phyloP scores from a whole-genome alignment of 2,797 vertebrate genomes.

The Anas flavirostris region DNA sequence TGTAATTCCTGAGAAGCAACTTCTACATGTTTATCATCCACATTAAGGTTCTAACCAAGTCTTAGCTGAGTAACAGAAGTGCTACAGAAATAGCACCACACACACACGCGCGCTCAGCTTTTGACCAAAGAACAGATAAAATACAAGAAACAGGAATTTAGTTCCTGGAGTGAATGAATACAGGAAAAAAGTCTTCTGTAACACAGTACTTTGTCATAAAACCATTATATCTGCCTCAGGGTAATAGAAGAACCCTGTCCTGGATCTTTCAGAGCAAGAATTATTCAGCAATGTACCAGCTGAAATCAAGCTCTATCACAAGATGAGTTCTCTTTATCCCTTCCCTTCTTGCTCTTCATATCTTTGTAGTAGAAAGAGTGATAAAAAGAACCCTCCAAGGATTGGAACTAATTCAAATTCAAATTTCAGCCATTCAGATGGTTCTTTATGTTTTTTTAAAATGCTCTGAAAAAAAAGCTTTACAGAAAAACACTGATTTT shows the following conservation, averaged over 20 bases:
- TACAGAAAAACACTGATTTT: not conserved
- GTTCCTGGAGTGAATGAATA: too few relatives aligned
- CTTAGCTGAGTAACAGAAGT: not conserved
- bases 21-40: not conserved
- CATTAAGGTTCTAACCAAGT: not conserved
- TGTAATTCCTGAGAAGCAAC: not conserved
- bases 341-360: not conserved
- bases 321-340: not conserved
- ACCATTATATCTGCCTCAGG: not conserved
- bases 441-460: not conserved
- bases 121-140: not conserved
- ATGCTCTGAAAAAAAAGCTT: not conserved
- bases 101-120: not conserved
- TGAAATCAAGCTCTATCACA: not conserved
- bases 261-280: not conserved
- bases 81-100: not conserved
- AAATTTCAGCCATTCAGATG: not conserved
- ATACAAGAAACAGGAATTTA: not conserved
- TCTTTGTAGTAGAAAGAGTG: not conserved
- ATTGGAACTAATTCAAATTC: not conserved
- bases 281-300: not conserved
- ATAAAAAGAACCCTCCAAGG: not conserved
- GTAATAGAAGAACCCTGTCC: not conserved
- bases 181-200: not conserved
- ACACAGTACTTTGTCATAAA: not conserved